Conservation (phyloP, 2,888 invertebrate genomes). For the Odontocolon sp. region DNA sequence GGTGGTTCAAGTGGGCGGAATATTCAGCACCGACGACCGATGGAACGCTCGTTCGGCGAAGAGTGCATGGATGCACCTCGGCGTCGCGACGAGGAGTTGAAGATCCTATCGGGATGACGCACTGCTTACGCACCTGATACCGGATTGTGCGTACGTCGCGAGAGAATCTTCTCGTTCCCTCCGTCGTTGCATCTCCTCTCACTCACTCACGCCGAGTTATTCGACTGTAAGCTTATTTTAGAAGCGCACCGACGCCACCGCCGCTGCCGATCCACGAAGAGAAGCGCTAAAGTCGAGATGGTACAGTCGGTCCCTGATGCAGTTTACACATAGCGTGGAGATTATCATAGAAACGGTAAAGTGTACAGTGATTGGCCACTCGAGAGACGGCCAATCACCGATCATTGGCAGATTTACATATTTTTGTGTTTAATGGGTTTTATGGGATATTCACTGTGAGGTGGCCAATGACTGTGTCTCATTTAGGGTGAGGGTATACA, state of each 20-base stretch:
- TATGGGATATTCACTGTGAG: too few species aligned
- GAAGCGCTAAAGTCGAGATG: constrained; percentile 44
- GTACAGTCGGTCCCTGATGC: background rate
- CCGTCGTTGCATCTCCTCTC: constrained; percentile 25
- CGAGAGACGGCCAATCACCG: too few species aligned
- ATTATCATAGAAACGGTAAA: too few species aligned
- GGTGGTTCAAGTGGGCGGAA: constrained; percentile 74
- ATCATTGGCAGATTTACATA: too few species aligned
- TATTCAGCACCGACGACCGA: constrained; percentile 66
- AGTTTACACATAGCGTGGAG: constrained; percentile 15
- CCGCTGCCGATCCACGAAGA: constrained; percentile 39
- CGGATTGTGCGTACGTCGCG: constrained; percentile 65
- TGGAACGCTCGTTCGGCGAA: too few species aligned
- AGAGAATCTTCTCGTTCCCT: constrained; percentile 46
- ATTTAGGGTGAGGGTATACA: too few species aligned
- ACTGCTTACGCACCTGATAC: constrained; percentile 80
- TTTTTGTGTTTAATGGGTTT: too few species aligned
- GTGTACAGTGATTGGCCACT: too few species aligned
- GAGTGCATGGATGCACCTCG: constrained; percentile 26
- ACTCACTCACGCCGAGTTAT: constrained; percentile 65
- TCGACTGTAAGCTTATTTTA: constrained; percentile 75
- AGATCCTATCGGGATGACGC: constrained; percentile 80
- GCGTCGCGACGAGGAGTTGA: constrained; percentile 60
- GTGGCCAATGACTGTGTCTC: too few species aligned
- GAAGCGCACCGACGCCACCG: constrained; percentile 64